phyloP scores from a whole-genome alignment of 2,888 invertebrate genomes.

The Idaea dimidiata region DNA sequence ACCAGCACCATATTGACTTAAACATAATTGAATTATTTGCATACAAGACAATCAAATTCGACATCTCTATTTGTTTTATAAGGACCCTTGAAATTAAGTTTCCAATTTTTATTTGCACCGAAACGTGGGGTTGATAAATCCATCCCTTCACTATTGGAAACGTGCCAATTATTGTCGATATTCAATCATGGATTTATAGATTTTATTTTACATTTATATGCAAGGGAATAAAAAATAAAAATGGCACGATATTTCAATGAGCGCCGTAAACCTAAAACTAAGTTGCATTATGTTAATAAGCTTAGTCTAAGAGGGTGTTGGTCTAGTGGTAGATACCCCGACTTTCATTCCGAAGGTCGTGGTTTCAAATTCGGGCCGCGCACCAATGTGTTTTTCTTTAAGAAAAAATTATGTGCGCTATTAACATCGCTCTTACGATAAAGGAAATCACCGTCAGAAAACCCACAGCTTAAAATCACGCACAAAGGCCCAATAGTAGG shows the following conservation, averaged over 20 bases:
- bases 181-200: not conserved
- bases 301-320: too few relatives aligned
- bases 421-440: too few relatives aligned
- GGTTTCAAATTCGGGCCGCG: too few relatives aligned
- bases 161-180: conserved; percentile 40
- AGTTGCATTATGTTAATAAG: not conserved
- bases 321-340: too few relatives aligned
- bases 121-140: conserved; percentile 15
- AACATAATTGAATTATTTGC: not conserved
- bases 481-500: too few relatives aligned
- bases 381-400: too few relatives aligned
- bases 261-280: not conserved
- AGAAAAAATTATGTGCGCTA: too few relatives aligned
- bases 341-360: too few relatives aligned
- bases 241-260: not conserved
- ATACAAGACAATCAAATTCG: not conserved
- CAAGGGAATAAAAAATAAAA: not conserved
- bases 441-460: too few relatives aligned
- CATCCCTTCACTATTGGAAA: conserved; percentile 42
- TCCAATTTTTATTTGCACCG: not conserved
- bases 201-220: not conserved
- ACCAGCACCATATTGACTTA: too few relatives aligned
- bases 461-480: too few relatives aligned
- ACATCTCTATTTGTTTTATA: not conserved
- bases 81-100: not conserved